phyloP scores from a whole-genome alignment of 2,888 invertebrate genomes.

The Myathropa florea region DNA sequence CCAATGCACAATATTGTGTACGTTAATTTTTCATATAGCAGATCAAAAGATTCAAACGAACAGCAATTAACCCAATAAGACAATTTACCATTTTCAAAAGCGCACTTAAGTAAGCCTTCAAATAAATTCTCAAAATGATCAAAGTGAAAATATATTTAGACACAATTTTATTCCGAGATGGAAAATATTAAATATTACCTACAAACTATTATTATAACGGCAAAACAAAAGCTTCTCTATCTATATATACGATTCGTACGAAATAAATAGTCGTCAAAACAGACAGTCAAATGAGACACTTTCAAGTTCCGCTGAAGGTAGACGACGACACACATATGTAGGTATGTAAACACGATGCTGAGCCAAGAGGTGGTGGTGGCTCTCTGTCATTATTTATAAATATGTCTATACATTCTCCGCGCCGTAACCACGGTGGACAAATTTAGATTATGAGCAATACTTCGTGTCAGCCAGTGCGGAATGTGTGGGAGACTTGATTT shows the following conservation, averaged over 20 bases:
- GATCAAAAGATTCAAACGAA: neutral
- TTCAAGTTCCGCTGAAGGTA: neutral
- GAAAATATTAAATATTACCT: neutral
- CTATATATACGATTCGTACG: neutral
- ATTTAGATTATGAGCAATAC: conserved; percentile 68
- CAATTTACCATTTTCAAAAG: neutral
- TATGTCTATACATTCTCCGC: conserved; percentile 22
- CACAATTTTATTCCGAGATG: neutral
- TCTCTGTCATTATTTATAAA: conserved; percentile 31
- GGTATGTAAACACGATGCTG: too few species aligned
- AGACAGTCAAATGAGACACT: neutral
- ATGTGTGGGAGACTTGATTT: conserved; percentile 59
- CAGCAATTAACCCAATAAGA: neutral
- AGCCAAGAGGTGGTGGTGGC: neutral
- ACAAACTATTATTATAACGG: neutral
- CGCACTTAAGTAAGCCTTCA: neutral
- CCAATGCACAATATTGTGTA: neutral
- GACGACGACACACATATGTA: neutral
- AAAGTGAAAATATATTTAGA: neutral
- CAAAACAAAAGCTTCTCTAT: neutral
- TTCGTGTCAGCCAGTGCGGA: conserved; percentile 19
- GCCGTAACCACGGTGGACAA: conserved; percentile 22
- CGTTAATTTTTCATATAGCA: neutral
- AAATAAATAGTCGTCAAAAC: neutral
- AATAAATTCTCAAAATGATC: neutral